Percentiles rank a stretch among this genome's conserved stretches.
These are phyloP conservation scores for Aelia acuminata DNA, from an alignment of 2,888 invertebrate species.

Conservation along the genomic window DNA sequence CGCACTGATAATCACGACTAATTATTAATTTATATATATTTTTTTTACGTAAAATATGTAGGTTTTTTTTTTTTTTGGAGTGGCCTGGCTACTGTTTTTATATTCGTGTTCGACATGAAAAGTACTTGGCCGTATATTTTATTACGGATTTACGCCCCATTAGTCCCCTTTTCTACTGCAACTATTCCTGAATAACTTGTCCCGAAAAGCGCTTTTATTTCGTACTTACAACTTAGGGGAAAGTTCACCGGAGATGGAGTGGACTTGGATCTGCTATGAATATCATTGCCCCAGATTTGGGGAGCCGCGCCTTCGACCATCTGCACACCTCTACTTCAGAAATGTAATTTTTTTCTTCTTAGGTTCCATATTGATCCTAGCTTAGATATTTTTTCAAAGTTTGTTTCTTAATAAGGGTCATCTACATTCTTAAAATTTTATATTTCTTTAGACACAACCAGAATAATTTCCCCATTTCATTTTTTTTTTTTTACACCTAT, in stretches of 20 bases:
- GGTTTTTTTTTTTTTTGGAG: no score
- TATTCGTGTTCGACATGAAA: no score
- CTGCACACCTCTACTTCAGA: neutral
- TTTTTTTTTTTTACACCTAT: no score
- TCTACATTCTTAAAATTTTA: neutral
- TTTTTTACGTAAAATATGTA: no score
- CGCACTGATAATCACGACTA: no score
- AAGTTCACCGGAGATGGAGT: slow-evolving; percentile 28
- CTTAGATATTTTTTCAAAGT: neutral
- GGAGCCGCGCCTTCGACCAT: slow-evolving; percentile 3
- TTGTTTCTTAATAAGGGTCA: neutral
- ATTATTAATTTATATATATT: no score
- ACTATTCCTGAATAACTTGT: neutral
- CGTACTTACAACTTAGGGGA: slow-evolving; percentile 30
- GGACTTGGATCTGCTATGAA: slow-evolving; percentile 25
- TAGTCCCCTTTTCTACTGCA: neutral
- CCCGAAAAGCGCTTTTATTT: neutral
- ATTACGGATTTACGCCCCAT: neutral
- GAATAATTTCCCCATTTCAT: no score
- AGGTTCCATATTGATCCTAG: neutral
- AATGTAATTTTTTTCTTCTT: slow-evolving; percentile 1
- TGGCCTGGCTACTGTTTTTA: no score
- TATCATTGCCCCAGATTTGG: slow-evolving; percentile 38
- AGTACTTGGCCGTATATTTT: neutral
- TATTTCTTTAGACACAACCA: neutral